Base-by-base conservation (phyloP, 2,888 invertebrate species). In the Catocala sponsa region DNA sequence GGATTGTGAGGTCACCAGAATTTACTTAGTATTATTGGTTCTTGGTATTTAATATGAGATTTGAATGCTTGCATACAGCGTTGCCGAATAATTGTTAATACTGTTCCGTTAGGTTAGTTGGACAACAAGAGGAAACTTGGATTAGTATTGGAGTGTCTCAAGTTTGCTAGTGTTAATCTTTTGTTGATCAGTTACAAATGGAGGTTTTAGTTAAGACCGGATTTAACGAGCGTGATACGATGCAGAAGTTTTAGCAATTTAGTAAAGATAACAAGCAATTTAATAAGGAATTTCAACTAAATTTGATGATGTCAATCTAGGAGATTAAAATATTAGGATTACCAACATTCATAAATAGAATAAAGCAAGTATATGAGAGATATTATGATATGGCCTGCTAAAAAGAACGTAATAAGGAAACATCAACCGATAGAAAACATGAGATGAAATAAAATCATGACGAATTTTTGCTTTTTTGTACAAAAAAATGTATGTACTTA, bases 1-100 rank as follows among this genome's bases (percentile, higher is more conserved):
- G 41, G 63, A 59, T 60, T 58, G 61, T 60, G 70, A 68, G 67
- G 76, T 72, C 72, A 76, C 52, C 58, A 15, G 53, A 58, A 70
- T 67, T 69, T 72, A 67, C 78, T 68, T 57, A 59, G 70, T 60
- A 56, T 58, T 68, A 65, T 72, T 74, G 59, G 50, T 58, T 51
- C n/a, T 55, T 41, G 25, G 55, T 54, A 49, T 68, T 72, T 67
- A 53, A 48, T 65, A 60, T 50, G 51, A 61, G 41, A 12, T 54
- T 10, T 12, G 33, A 55, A 46, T 52, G 58, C 49, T 52, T 53
- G 59, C 47, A 58, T 55, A 59, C 13, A 50, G 47, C n/a, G 42
- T 32, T 42, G n/a, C 9, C 42, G 13, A 53, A 47, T 59, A 59
- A 53, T 59, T 53, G 48, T 42, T 48, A 48, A 42, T 59, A 48